Evolutionary conservation across 2,888 invertebrate species (phyloP).

Genomic region (Callyntrura sp.): DNA sequence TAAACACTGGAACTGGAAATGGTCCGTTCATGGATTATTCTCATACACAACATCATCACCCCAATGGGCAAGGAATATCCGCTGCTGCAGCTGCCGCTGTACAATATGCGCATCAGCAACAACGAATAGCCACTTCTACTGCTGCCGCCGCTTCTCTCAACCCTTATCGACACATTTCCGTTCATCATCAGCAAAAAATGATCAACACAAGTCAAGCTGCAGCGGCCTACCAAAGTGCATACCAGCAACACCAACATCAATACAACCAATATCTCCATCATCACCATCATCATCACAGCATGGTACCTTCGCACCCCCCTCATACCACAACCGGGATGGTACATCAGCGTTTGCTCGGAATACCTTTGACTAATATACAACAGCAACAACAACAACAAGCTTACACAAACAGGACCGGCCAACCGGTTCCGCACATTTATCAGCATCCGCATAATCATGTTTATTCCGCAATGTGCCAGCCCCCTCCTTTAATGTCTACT

Average conservation of each 20-base stretch:
- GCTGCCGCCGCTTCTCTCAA: neutral
- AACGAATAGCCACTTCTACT: conserved; percentile 14
- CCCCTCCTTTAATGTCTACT: conserved; percentile 15
- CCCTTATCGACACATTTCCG: conserved; percentile 3
- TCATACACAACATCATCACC: conserved; percentile 19
- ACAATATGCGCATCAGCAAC: conserved; percentile 60
- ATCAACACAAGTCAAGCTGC: conserved; percentile 55
- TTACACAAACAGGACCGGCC: neutral
- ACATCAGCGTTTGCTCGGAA: conserved; percentile 53
- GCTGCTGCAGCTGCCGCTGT: conserved; percentile 28
- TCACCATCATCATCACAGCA: conserved; percentile 55
- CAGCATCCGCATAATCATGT: conserved; percentile 43
- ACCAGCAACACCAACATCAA: conserved; percentile 66
- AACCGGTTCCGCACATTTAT: neutral
- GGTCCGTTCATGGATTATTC: conserved; percentile 52
- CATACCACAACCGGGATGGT: neutral
- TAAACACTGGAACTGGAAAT: neutral
- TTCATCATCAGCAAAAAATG: conserved; percentile 54
- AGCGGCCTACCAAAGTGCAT: conserved; percentile 56
- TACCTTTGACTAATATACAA: conserved; percentile 38
- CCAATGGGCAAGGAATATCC: conserved; percentile 56
- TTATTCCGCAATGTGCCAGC: conserved; percentile 19
- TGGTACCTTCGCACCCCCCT: conserved; percentile 37
- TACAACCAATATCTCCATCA: conserved; percentile 62
- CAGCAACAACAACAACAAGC: conserved; percentile 46